Evolutionary conservation across 2,888 invertebrate species (phyloP), one percentile per base, ranked within the genome.

Genomic region (Drosophila subquinaria): DNA sequence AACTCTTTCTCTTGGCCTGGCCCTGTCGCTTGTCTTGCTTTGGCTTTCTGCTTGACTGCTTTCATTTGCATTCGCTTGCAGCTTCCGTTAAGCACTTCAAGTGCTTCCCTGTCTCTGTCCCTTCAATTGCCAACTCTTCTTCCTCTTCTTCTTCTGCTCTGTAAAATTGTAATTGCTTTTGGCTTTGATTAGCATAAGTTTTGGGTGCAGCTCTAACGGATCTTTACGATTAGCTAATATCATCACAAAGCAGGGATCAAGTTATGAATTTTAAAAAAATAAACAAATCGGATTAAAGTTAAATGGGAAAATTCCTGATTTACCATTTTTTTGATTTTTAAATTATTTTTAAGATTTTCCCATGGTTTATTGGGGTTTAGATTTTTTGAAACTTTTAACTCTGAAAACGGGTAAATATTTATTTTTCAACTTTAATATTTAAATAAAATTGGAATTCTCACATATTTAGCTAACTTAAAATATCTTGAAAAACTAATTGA

Each of bases 31-130:
- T 53, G 35, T 17, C 17, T 17, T 17, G 17, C 9, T 23, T 48
- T 30, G 69, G 68, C 79, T 86, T 86, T 83, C 78, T 69, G 84
- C 78, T 76, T 84, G 73, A 82, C 74, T 87, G 87, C 87, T 81
- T 84, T 84, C 84, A 85, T 85, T 85, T 87, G 82, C 84, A 84
- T 71, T 75, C 59, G 69, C 60, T 69, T 66, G 75, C 77, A 78
- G 87, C 73, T 81, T 74, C 80, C 76, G 76, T 76, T 59, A 61
- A 76, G 27, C 45, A 56, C 60, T 72, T 67, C 53, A 69, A 69
- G 72, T 71, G 81, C 81, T 27, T 27, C 27, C 27, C 27, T 27
- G 15, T 23, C 30, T 20, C 66, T 40, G 20, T 10, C 20, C 40
- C 23, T 42, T 48, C 27, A 10, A 33, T 50, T n/a, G 40, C 13